Conservation (phyloP, 2,797 vertebrate species). For the Anguilla marmorata region DNA sequence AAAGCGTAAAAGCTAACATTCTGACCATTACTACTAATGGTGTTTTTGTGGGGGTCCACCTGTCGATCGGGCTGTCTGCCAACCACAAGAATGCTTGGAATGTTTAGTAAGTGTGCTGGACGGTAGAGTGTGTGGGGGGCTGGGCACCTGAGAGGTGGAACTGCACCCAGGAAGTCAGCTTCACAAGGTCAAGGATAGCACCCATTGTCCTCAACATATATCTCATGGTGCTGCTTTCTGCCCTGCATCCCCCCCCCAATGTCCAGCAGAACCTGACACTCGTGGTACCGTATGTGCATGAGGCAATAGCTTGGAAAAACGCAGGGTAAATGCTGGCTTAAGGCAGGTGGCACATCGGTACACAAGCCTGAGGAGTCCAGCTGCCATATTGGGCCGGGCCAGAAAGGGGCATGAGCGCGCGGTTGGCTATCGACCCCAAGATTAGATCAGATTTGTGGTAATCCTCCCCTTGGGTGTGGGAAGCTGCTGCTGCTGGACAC, state of each 20-base stretch:
- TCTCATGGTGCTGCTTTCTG: no score
- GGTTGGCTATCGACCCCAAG: conserved; percentile 63
- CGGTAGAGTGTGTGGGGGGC: not conserved
- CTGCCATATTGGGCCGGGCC: conserved; percentile 59
- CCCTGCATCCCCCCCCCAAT: not conserved
- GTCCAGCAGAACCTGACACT: not conserved
- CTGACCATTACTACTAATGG: not conserved
- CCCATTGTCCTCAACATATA: no score
- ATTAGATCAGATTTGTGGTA: conserved; percentile 68
- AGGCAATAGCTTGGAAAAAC: not conserved
- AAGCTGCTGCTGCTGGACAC: conserved; percentile 28
- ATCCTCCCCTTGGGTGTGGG: conserved; percentile 50
- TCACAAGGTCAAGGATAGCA: not conserved
- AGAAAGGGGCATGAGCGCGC: conserved; percentile 52
- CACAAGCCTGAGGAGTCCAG: conserved; percentile 48
- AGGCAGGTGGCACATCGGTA: conserved; percentile 49
- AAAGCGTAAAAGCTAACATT: not conserved
- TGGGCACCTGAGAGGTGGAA: not conserved
- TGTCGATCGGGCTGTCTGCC: not conserved
- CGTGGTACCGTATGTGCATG: not conserved
- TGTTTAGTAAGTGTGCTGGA: not conserved
- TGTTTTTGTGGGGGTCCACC: not conserved
- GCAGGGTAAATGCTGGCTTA: conserved; percentile 24
- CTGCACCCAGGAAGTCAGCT: not conserved
- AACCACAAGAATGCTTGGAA: not conserved